These are phyloP conservation scores for Drosophila nr. perissopoda DNA, from an alignment of 2,888 invertebrate genomes.

Conservation along the genomic window DNA sequence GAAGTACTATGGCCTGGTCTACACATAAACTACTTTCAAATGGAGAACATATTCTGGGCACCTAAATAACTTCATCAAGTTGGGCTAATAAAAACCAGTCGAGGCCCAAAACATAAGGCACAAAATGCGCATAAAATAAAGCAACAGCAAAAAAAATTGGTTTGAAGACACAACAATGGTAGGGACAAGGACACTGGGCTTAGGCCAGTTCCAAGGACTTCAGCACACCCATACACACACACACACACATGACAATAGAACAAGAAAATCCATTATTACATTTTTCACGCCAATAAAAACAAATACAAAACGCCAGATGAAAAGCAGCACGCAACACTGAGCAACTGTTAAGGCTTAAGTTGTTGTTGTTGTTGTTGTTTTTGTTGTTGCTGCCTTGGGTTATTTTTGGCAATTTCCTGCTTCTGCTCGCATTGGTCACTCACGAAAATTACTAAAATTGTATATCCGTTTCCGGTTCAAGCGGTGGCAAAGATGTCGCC, in stretches of 20 bases:
- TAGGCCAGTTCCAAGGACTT: conserved; percentile 33
- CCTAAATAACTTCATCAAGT: conserved; percentile 70
- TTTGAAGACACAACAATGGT: conserved; percentile 34
- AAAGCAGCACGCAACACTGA: conserved; percentile 38
- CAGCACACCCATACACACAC: conserved; percentile 20
- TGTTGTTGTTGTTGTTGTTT: conserved; percentile 25
- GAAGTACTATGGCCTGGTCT: conserved; percentile 5
- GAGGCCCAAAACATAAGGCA: conserved; percentile 28
- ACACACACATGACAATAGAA: conserved; percentile 4
- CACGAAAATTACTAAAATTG: conserved; percentile 75
- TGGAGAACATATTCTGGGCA: conserved; percentile 21
- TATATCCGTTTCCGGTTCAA: conserved; percentile 75
- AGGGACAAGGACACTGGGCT: conserved; percentile 18
- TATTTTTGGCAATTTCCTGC: conserved; percentile 66
- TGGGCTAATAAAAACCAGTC: conserved; percentile 41
- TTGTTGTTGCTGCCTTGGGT: conserved; percentile 19
- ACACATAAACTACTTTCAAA: conserved; percentile 41
- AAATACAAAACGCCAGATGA: conserved; percentile 64
- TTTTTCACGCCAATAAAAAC: conserved; percentile 80
- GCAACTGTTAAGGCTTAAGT: conserved; percentile 55
- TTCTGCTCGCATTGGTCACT: conserved; percentile 61
- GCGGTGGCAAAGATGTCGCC: conserved; percentile 46
- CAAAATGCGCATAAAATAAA: conserved; percentile 35
- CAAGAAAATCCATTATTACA: conserved; percentile 69
- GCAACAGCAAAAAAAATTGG: conserved; percentile 23